Evolutionary conservation across 2,113 vertebrate species (phyloP).

Genomic region (Megaptera novaeangliae): DNA sequence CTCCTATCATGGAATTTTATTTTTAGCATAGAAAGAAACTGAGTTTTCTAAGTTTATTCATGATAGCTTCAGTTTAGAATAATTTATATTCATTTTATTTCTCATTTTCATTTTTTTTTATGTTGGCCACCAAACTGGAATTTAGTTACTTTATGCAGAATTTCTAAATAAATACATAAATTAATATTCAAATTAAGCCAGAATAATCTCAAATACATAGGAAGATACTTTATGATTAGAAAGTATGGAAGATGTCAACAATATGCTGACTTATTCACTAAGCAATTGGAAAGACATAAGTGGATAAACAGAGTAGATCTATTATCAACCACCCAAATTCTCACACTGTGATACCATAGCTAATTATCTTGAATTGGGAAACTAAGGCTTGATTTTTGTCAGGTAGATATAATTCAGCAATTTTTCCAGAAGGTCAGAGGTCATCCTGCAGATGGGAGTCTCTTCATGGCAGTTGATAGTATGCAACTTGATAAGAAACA

Average conservation of each 20-base stretch:
- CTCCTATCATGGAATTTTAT: background rate
- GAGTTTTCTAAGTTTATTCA: background rate
- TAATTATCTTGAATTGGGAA: background rate
- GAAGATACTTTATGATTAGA: background rate
- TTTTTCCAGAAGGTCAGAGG: background rate
- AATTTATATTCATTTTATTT: background rate
- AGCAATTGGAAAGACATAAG: background rate
- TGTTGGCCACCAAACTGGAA: background rate
- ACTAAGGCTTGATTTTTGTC: background rate
- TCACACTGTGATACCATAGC: background rate
- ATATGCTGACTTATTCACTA: background rate
- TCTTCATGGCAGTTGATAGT: background rate
- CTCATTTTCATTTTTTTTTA: background rate
- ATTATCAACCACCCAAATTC: background rate
- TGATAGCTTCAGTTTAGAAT: background rate
- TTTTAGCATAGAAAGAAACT: background rate
- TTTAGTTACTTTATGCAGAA: background rate
- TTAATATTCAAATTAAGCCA: background rate
- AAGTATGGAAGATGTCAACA: background rate
- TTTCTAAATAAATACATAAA: background rate
- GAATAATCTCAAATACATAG: background rate
- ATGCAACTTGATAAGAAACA: background rate
- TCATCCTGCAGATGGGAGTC: background rate
- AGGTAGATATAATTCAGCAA: background rate
- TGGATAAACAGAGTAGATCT: background rate